phyloP scores from a whole-genome alignment of 2,113 vertebrate genomes.

The Natator depressus region DNA sequence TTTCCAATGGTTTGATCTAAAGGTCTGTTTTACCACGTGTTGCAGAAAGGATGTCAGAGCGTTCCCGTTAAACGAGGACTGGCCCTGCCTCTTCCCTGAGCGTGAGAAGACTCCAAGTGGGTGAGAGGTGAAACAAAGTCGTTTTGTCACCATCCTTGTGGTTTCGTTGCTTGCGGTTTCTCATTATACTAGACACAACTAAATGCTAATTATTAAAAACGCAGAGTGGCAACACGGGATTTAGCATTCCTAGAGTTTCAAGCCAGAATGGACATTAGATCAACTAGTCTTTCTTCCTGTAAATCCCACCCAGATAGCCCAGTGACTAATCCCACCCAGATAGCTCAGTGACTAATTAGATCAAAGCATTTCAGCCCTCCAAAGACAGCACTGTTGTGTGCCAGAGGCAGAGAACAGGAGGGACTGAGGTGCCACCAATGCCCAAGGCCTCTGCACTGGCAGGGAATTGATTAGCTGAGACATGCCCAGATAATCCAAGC shows the following conservation, averaged over 20 bases:
- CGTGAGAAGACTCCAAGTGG: rapidly evolving
- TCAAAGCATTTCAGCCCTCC: neutral
- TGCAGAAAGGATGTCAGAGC: rapidly evolving
- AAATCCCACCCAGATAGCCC: neutral
- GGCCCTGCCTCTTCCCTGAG: neutral
- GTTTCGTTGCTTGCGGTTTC: neutral
- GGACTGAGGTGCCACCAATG: neutral
- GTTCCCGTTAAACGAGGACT: rapidly evolving
- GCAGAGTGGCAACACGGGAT: rapidly evolving
- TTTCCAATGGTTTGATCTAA: neutral
- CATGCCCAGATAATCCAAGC: neutral
- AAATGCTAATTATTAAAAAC: neutral
- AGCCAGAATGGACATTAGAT: neutral
- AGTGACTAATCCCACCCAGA: neutral
- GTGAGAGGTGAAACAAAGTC: neutral
- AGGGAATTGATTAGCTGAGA: neutral
- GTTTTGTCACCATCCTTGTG: neutral
- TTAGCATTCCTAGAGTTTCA: neutral
- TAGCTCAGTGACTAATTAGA: neutral
- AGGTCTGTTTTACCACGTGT: neutral
- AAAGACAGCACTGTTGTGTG: neutral
- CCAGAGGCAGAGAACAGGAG: neutral
- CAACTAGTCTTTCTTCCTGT: neutral
- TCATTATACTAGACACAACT: neutral
- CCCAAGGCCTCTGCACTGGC: neutral